These are phyloP conservation scores for Metallyticus violacea DNA, from an alignment of 2,888 invertebrate species.

Conservation along the genomic window DNA sequence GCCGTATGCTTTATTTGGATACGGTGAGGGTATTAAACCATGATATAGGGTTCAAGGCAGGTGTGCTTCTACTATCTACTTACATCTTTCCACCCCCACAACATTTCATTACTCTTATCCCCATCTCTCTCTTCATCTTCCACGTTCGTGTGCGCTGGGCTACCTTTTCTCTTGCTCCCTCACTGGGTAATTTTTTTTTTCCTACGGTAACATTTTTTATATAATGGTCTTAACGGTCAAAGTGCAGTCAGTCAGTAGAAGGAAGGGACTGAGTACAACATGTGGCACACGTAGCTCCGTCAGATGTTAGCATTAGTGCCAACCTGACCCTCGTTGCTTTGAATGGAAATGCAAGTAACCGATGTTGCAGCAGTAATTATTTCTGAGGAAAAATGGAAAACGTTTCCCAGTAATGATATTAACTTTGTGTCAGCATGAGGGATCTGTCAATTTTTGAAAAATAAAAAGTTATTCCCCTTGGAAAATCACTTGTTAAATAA, in stretches of 20 bases:
- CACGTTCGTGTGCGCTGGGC: too few relatives aligned
- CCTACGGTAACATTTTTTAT: not conserved
- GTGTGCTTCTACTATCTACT: not conserved
- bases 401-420: not conserved
- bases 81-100: constrained; percentile 14
- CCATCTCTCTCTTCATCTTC: not conserved
- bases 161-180: too few relatives aligned
- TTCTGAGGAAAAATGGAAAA: not conserved
- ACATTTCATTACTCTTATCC: not conserved
- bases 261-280: not conserved
- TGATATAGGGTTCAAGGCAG: not conserved
- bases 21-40: not conserved
- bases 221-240: not conserved
- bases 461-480: too few relatives aligned
- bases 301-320: not conserved
- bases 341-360: not conserved
- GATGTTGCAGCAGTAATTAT: too few relatives aligned
- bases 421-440: not conserved
- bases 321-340: not conserved
- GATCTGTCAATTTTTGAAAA: too few relatives aligned
- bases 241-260: not conserved
- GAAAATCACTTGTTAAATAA: too few relatives aligned
- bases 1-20: not conserved
- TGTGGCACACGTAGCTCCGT: not conserved
- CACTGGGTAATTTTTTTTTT: too few relatives aligned